Base-by-base conservation (phyloP, 2,888 invertebrate species). In the Camponotus fellah region DNA sequence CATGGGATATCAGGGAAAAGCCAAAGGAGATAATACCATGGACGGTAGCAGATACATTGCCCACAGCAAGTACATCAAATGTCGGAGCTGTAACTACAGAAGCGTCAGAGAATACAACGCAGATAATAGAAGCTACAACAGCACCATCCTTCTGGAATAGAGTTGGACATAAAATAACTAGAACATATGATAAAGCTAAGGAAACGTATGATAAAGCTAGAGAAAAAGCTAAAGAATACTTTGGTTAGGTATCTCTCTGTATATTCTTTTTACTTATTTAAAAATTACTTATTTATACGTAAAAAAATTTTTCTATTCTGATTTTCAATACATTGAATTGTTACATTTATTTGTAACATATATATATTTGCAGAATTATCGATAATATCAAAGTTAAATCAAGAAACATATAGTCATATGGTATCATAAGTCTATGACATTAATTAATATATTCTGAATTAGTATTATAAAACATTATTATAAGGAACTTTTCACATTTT, bases 71-170 rank as follows among this genome's bases (percentile, higher is more conserved):
- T 17, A 58, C 2, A 26, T 34, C 60, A 37, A n/a, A 62, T 56
- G 69, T 34, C 64, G 43, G 77, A 69, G 65, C 81, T 60, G 88
- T 82, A 40, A 66, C 56, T 37, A 58, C 66, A 77, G 88, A 89
- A 68, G 80, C 9, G n/a, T 21, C 6, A 17, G 74, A 79, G 56
- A 60, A 21, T 32, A 77, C 72, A 66, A 72, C 84, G 56, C 37
- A 77, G 56, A 21, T 86, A 71, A 81, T 75, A 46, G 64, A 83
- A 10, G 26, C 12, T 40, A 53, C 53, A 12, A 72, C 83, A 76
- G n/a, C 95, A 91, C 94, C 95, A 75, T 95, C 96, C 32, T 96
- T 97, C 92, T 97, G 96, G 96, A 94, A 94, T 83, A 95, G 95
- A 91, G 90, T 96, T 83, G 95, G 96, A 79, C 95, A 94, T 87